Conservation (phyloP, 2,113 vertebrate species). For the Eretmochelys imbricata region DNA sequence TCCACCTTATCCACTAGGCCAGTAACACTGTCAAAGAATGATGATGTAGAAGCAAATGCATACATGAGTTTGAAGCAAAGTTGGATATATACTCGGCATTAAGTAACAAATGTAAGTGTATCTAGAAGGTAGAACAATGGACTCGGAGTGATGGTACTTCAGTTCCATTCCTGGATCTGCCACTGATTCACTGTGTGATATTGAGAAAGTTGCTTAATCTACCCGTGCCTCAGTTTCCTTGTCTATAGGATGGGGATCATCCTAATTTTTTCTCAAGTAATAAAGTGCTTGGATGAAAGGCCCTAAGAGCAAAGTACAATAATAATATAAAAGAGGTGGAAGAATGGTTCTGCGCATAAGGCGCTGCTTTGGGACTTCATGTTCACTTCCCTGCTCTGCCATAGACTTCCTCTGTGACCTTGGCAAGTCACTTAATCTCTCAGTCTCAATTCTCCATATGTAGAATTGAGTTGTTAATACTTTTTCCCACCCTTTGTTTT, state of each 20-base stretch:
- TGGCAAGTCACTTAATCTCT: background rate
- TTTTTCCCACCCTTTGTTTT: background rate
- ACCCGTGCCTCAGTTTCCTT: background rate
- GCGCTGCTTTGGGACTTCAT: background rate
- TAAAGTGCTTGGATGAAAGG: background rate
- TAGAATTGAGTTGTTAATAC: background rate
- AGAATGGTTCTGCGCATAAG: background rate
- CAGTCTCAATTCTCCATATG: background rate
- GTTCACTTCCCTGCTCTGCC: background rate
- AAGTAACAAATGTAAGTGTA: background rate
- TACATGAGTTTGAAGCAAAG: background rate
- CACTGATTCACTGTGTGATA: background rate
- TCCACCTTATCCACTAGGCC: background rate
- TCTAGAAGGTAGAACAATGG: background rate
- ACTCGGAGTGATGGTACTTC: background rate
- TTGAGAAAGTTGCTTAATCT: background rate
- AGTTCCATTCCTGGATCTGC: background rate
- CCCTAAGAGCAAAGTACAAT: background rate
- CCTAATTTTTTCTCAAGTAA: background rate
- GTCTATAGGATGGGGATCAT: background rate
- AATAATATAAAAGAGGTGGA: background rate
- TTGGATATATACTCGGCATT: background rate
- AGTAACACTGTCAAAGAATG: background rate
- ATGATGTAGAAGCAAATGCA: background rate
- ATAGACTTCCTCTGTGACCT: background rate